A percentile compares a stretch with the other conserved stretches of the same genome.
These are phyloP conservation scores for Panurus biarmicus DNA, from an alignment of 2,113 vertebrate genomes.

Conservation along the genomic window DNA sequence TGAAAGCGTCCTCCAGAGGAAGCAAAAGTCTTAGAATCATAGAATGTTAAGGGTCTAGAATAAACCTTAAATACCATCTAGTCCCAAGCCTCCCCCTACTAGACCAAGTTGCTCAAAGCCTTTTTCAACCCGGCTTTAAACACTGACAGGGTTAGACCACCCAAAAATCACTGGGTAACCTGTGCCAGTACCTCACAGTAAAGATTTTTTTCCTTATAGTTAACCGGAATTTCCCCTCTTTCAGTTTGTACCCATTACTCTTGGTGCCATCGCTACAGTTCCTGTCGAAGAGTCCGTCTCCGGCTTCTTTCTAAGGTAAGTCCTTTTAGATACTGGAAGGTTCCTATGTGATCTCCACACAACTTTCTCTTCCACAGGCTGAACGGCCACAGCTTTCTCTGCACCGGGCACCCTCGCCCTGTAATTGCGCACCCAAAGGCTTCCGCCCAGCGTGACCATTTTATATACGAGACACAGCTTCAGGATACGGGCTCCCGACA, in stretches of 20 bases:
- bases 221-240: too few relatives aligned
- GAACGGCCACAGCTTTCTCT: not conserved
- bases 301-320: not conserved
- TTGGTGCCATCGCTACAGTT: not conserved
- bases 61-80: not conserved
- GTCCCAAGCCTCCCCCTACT: too few relatives aligned
- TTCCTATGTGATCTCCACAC: rapidly evolving
- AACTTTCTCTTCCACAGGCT: too few relatives aligned
- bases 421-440: rapidly evolving
- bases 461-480: rapidly evolving
- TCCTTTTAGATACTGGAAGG: rapidly evolving
- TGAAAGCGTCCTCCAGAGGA: rapidly evolving
- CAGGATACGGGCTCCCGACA: not conserved
- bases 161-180: not conserved
- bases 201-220: not conserved
- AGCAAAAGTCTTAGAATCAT: not conserved
- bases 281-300: not conserved
- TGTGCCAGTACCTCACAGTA: too few relatives aligned
- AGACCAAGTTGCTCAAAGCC: not conserved
- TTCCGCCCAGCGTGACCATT: rapidly evolving
- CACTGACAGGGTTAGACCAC: not conserved
- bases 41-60: not conserved
- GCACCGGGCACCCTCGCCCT: rapidly evolving
- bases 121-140: not conserved
- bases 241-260: not conserved